A percentile compares a stretch with the other conserved stretches of the same genome.
These are phyloP conservation scores for Sorex araneus DNA, from an alignment of 2,113 vertebrate species.

Conservation along the genomic window DNA sequence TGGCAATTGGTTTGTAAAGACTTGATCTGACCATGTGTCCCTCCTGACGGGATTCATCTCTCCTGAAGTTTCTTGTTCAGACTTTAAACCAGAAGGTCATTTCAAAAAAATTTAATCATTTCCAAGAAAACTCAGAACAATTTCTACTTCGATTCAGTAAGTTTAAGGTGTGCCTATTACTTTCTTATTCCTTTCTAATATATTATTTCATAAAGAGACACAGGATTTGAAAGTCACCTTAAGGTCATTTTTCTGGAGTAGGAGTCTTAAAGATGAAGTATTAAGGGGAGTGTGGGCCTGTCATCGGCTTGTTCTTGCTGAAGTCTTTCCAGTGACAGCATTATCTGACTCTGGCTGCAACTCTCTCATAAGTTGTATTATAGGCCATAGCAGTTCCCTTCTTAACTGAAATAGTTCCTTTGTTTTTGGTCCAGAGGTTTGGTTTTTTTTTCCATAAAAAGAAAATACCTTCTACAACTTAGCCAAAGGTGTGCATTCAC, in stretches of 20 bases:
- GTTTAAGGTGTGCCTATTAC: slow-evolving; percentile 1
- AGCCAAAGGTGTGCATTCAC: slow-evolving; percentile 59
- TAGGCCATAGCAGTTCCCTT: neutral
- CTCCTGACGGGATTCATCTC: neutral
- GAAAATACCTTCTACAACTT: slow-evolving; percentile 44
- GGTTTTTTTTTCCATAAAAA: neutral
- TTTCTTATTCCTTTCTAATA: slow-evolving; percentile 36
- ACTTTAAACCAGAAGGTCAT: slow-evolving; percentile 52
- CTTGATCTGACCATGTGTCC: neutral
- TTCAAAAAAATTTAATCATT: slow-evolving; percentile 48
- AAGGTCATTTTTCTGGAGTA: neutral
- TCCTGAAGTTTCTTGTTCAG: neutral
- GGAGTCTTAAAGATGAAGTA: neutral
- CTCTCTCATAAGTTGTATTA: slow-evolving; percentile 49
- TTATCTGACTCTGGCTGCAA: slow-evolving; percentile 37
- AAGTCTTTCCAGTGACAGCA: neutral
- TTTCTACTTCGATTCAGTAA: neutral
- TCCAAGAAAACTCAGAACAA: slow-evolving; percentile 42
- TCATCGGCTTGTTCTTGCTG: neutral
- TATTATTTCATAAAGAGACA: slow-evolving; percentile 51
- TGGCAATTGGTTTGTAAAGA: neutral
- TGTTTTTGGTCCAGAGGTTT: slow-evolving; percentile 50
- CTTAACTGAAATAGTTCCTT: slow-evolving; percentile 62
- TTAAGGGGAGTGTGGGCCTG: neutral
- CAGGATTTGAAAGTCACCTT: slow-evolving; percentile 9